Conservation (phyloP, 2,797 vertebrate genomes). For the Sebastolobus altivelis region DNA sequence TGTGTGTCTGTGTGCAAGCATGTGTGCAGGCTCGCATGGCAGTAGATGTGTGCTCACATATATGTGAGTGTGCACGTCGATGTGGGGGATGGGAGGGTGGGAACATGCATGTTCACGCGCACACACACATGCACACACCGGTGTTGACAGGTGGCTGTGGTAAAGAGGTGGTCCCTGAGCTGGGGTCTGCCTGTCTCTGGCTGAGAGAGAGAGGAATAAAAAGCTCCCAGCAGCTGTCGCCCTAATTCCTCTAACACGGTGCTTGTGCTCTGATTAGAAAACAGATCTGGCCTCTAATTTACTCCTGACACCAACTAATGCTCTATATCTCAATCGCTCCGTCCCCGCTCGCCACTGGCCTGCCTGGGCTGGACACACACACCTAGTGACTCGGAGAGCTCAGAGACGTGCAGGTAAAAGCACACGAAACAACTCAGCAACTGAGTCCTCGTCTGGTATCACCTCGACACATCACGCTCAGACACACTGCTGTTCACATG, state of each 20-base stretch:
- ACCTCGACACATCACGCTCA: background rate
- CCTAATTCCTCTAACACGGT: slow-evolving; percentile 96
- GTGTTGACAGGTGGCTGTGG: slow-evolving; percentile 85
- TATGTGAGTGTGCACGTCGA: slow-evolving; percentile 44
- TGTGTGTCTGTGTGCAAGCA: slow-evolving; percentile 58
- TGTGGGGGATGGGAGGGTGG: slow-evolving; percentile 28
- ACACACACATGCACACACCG: slow-evolving; percentile 33
- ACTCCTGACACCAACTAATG: slow-evolving; percentile 95
- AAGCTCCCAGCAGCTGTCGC: slow-evolving; percentile 93
- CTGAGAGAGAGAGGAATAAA: slow-evolving; percentile 83
- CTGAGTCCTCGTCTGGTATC: slow-evolving; percentile 7
- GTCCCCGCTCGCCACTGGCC: slow-evolving; percentile 75
- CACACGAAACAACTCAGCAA: slow-evolving; percentile 6
- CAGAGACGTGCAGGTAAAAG: slow-evolving; percentile 3
- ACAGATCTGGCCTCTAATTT: slow-evolving; percentile 97
- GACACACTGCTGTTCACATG: slow-evolving; percentile 5
- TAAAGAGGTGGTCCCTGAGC: slow-evolving; percentile 86
- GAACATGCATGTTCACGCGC: slow-evolving; percentile 28
- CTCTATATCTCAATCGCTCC: slow-evolving; percentile 90
- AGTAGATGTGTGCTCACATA: slow-evolving; percentile 55
- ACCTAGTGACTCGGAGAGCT: slow-evolving; percentile 31
- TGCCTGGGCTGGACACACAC: slow-evolving; percentile 62
- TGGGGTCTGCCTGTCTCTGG: slow-evolving; percentile 82
- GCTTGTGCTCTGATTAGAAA: slow-evolving; percentile 99
- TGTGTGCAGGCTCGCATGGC: slow-evolving; percentile 54